Evolutionary conservation across 2,797 vertebrate species (phyloP).

Genomic region (Gallirallus australis): DNA sequence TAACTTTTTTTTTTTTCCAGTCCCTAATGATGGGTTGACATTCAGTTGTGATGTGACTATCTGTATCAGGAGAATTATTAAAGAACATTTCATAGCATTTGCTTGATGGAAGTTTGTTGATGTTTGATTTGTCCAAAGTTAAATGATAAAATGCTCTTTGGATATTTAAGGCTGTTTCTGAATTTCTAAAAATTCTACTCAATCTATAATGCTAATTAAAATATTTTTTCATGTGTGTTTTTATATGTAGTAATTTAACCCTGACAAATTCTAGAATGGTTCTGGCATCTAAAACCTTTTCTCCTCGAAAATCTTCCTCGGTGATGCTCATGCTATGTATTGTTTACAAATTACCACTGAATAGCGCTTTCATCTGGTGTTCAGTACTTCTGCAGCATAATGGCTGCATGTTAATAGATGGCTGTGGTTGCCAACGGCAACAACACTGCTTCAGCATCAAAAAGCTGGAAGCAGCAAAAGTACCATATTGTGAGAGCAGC

Average conservation of each 20-base stretch:
- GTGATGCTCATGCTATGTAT: background rate
- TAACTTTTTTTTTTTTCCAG: background rate
- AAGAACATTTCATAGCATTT: background rate
- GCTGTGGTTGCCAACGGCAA: conserved; percentile 30
- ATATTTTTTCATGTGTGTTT: background rate
- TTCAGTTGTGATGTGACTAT: conserved; percentile 42
- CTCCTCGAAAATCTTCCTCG: background rate
- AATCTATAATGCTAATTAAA: background rate
- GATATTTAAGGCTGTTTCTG: background rate
- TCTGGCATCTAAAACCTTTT: background rate
- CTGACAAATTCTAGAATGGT: background rate
- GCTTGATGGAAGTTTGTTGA: background rate
- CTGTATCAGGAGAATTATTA: conserved; percentile 26
- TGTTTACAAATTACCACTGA: conserved; percentile 39
- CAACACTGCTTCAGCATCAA: background rate
- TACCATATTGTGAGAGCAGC: background rate
- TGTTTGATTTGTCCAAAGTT: conserved; percentile 7
- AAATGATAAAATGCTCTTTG: background rate
- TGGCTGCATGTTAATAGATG: conserved; percentile 16
- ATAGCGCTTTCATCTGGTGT: conserved; percentile 28
- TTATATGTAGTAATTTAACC: background rate
- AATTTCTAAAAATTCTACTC: background rate
- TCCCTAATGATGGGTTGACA: conserved; percentile 36
- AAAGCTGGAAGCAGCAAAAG: background rate
- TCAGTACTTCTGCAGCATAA: conserved; percentile 34